These are phyloP conservation scores for Oxygymnocypris stewartii DNA, from an alignment of 2,113 vertebrate genomes.

Conservation along the genomic window DNA sequence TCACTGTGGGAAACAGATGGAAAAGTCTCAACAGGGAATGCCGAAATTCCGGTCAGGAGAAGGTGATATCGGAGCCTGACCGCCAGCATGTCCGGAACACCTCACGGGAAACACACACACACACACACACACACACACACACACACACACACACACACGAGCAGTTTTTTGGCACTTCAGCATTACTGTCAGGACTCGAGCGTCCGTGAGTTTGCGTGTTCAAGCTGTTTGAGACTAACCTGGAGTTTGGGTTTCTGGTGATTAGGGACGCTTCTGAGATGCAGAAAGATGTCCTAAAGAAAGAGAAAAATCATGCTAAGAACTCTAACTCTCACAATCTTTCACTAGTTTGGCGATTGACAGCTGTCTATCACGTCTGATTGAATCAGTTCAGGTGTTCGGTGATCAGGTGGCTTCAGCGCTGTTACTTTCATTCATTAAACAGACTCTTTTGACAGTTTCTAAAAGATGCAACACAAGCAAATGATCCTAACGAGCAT, in stretches of 20 bases:
- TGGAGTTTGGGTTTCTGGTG: background rate
- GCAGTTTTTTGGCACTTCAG: slow-evolving; percentile 47
- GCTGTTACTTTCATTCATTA: background rate
- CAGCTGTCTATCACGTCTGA: background rate
- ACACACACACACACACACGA: slow-evolving; percentile 25
- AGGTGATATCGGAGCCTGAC: slow-evolving; percentile 61
- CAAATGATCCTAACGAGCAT: background rate
- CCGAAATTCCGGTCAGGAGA: slow-evolving; percentile 62
- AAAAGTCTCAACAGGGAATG: slow-evolving; percentile 57
- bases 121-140: slow-evolving; percentile 43
- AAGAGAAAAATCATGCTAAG: background rate
- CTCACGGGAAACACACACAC: slow-evolving; percentile 54
- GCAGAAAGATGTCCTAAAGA: too few species aligned
- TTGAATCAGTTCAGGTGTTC: background rate
- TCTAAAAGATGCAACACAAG: background rate
- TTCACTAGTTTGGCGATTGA: background rate
- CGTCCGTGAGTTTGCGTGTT: slow-evolving; percentile 40
- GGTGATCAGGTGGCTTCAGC: background rate
- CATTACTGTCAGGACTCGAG: slow-evolving; percentile 47
- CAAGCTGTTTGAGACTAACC: slow-evolving; percentile 9
- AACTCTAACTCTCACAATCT: background rate
- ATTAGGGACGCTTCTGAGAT: background rate
- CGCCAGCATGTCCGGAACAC: slow-evolving; percentile 61
- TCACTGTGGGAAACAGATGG: slow-evolving; percentile 63
- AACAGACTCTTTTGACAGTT: background rate